These are phyloP conservation scores for Oreamnos americanus DNA, from an alignment of 2,113 vertebrate species.

Conservation along the genomic window DNA sequence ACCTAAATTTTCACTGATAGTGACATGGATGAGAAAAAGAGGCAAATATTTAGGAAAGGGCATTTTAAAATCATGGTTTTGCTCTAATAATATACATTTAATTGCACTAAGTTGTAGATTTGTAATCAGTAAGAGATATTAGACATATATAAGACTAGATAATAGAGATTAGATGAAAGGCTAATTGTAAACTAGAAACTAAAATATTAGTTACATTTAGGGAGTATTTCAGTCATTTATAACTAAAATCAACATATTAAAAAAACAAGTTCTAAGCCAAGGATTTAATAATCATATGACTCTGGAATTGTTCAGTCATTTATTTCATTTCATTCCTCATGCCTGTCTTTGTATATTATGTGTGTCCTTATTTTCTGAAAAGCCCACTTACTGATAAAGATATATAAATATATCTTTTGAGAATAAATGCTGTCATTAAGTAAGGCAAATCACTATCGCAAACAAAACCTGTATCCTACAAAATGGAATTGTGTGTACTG, in stretches of 20 bases:
- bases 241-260: neutral
- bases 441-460: neutral
- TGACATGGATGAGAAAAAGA: neutral
- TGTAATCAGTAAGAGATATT: constrained; percentile 26
- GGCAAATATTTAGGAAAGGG: neutral
- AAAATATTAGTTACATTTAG: neutral
- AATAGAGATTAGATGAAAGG: constrained; percentile 7
- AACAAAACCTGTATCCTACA: neutral
- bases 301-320: constrained; percentile 9
- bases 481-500: constrained; percentile 15
- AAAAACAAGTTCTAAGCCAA: neutral
- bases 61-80: constrained; percentile 37
- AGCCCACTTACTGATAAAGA: constrained; percentile 27
- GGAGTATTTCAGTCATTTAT: constrained; percentile 23
- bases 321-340: constrained; percentile 23
- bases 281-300: neutral
- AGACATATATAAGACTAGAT: neutral
- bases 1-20: constrained; percentile 10
- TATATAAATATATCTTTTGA: constrained; percentile 33
- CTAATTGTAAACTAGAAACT: constrained; percentile 23
- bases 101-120: neutral
- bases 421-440: constrained; percentile 6
- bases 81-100: neutral
- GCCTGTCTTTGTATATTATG: neutral
- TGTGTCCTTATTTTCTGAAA: constrained; percentile 37